Evolutionary conservation across 2,888 invertebrate genomes (phyloP), one percentile per base, ranked within the genome.

Genomic region (Cetonia aurata): DNA sequence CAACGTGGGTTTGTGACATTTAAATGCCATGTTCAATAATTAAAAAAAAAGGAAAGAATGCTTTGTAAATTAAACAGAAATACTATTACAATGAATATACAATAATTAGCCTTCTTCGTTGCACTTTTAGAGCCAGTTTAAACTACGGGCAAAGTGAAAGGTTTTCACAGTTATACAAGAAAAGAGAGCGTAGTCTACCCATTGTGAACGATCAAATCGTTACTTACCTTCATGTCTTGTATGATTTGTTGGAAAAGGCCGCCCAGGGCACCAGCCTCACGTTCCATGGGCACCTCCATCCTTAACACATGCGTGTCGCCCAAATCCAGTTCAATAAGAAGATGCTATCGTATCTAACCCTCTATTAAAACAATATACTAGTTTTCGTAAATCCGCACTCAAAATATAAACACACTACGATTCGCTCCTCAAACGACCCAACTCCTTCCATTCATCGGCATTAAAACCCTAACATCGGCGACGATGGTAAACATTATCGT

Each of bases 221-320:
- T 37, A 42, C 90, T 87, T 89, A 97, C 98, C 94, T 98, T 98
- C 94, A 98, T 94, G 85, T 98, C 98, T 81, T 92, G 92, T 80
- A 98, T 93, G 79, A 98, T 96, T 85, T 96, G 95, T 86, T 97
- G 96, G 85, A 98, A 98, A 78, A 98, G 89, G 83, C 94, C 95
- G 85, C 97, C 97, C 82, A 97, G 87, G 78, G 95, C 95, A 84
- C 94, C 93, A 84, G 93, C 93, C 87, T 96, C 96, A 85, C 93
- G 90, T 84, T 93, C 93, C 80, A 90, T 87, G 70, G 81, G 89
- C 81, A 89, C 89, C 87, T 92, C 92, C 92, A 92, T 92, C 31
- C 37, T 60, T 65, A 42, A 57, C 67, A 56, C 55, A 65, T 65
- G 59, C 44, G 48, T 68, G 41, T 62, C 68, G 55, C 62, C 48